Evolutionary conservation across 2,797 vertebrate species (phyloP).

Genomic region (Craterocephalus amniculus): DNA sequence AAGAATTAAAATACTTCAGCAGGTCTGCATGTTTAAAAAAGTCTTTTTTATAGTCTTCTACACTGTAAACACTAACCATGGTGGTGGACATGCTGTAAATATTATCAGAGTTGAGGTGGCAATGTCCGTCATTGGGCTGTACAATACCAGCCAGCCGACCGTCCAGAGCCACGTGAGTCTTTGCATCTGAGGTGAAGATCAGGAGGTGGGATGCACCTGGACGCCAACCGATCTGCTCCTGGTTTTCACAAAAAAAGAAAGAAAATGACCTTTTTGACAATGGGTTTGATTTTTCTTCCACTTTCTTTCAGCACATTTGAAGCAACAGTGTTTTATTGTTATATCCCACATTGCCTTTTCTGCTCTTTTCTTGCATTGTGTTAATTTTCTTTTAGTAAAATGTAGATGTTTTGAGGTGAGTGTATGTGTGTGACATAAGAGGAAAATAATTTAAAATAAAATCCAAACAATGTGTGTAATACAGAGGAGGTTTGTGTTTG

Average conservation of each 20-base stretch:
- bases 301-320: background rate
- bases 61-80: conserved; percentile 82
- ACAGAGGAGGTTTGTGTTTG: background rate
- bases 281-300: background rate
- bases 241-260: conserved; percentile 21
- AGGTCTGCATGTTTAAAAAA: background rate
- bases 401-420: conserved; percentile 4
- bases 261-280: background rate
- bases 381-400: background rate
- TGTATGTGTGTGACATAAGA: background rate
- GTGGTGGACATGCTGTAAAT: conserved; percentile 92
- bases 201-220: conserved; percentile 94
- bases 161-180: conserved; percentile 97
- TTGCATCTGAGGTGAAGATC: conserved; percentile 96
- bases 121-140: conserved; percentile 91
- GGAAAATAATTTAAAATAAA: conserved; percentile 19
- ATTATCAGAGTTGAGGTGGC: conserved; percentile 89
- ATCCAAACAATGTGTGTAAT: conserved; percentile 3
- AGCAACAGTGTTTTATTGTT: background rate
- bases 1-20: background rate
- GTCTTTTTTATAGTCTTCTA: background rate
- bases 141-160: conserved; percentile 95
- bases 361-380: background rate
- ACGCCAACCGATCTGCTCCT: conserved; percentile 97
- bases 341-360: background rate